phyloP scores from a whole-genome alignment of 2,797 vertebrate species.

The Lepus townsendii region DNA sequence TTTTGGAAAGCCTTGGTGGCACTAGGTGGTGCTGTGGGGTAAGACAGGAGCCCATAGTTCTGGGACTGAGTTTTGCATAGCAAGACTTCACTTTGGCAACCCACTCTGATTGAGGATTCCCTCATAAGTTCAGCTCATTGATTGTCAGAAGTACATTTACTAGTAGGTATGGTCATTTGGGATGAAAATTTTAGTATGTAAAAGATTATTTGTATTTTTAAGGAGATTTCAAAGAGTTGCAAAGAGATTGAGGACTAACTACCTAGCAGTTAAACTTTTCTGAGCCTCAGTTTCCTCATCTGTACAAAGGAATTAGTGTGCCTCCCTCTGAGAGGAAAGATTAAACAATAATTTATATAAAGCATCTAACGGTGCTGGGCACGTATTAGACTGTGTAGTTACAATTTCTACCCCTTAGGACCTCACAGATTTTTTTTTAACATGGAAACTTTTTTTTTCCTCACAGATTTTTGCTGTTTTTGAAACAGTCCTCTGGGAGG shows the following conservation, averaged over 20 bases:
- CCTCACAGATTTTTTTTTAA: not conserved
- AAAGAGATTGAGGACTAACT: not conserved
- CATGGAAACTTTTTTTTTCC: constrained; percentile 19
- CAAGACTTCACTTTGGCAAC: not conserved
- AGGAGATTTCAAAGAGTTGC: not conserved
- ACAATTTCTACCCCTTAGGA: not conserved
- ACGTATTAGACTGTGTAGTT: not conserved
- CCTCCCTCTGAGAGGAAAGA: not conserved
- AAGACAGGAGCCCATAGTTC: not conserved
- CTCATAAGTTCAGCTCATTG: not conserved
- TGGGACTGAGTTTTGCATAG: not conserved
- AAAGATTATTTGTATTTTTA: constrained; percentile 24
- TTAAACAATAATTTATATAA: not conserved
- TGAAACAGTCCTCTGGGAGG: constrained; percentile 19
- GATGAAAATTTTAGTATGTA: not conserved
- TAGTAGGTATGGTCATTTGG: not conserved
- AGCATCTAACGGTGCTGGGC: not conserved
- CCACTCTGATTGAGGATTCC: not conserved
- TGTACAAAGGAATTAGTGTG: not conserved
- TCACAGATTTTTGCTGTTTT: constrained; percentile 66
- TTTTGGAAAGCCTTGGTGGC: not conserved
- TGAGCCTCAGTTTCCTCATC: constrained; percentile 13
- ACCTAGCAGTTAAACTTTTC: not conserved
- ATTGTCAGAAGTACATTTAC: constrained; percentile 51
- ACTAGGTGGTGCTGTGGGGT: constrained; percentile 74